Conservation (phyloP, 2,888 invertebrate species). For the Eilema caniola region DNA sequence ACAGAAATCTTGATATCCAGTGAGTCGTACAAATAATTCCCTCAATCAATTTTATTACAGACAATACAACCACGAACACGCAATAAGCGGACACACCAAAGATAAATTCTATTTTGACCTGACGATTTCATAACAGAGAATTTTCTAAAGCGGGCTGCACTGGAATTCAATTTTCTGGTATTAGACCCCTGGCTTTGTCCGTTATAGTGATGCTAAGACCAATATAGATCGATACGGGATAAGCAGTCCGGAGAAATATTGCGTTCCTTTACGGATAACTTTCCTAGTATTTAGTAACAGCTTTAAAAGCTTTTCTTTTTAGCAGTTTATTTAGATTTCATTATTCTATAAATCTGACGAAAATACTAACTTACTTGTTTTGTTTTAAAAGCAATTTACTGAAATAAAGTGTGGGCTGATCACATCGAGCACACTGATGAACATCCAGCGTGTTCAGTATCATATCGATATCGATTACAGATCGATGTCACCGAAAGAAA, state of each 20-base stretch:
- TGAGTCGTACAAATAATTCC: conserved; percentile 14
- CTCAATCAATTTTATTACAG: conserved; percentile 32
- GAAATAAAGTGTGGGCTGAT: neutral
- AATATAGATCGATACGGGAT: conserved; percentile 25
- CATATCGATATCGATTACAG: no score
- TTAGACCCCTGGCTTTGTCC: conserved; percentile 48
- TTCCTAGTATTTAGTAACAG: neutral
- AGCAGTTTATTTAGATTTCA: no score
- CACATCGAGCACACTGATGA: no score
- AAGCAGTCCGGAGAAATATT: conserved; percentile 16
- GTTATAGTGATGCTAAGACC: conserved; percentile 35
- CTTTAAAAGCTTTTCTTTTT: no score
- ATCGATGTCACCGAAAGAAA: no score
- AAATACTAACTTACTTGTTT: neutral
- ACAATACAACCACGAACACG: conserved; percentile 21
- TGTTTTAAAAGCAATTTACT: neutral
- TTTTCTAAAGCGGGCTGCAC: conserved; percentile 61
- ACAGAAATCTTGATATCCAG: conserved; percentile 10
- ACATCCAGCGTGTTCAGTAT: no score
- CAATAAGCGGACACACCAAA: conserved; percentile 23
- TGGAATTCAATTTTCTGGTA: conserved; percentile 73
- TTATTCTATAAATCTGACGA: no score
- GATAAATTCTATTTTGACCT: conserved; percentile 30
- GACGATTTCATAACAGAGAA: conserved; percentile 58
- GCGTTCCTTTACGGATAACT: neutral